phyloP scores from a whole-genome alignment of 2,113 vertebrate genomes.

The Rhinoptilus africanus region DNA sequence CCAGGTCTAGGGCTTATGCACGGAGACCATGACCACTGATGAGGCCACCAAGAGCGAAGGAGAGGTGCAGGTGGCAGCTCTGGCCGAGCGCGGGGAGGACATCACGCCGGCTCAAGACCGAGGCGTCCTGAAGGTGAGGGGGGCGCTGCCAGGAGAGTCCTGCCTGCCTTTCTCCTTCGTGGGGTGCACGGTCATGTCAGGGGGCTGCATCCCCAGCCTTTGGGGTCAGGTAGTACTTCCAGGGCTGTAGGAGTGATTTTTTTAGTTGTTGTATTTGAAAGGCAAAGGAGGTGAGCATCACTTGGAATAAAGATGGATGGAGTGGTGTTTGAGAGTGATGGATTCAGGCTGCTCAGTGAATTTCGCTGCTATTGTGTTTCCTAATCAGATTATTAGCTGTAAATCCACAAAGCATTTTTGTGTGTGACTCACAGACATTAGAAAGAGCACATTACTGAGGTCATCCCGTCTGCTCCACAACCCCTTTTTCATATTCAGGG shows the following conservation, averaged over 20 bases:
- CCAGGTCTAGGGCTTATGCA: conserved; percentile 2
- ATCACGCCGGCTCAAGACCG: conserved; percentile 83
- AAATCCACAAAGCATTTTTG: conserved; percentile 32
- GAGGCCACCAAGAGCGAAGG: conserved; percentile 78
- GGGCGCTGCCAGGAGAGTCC: background rate
- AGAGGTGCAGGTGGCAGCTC: conserved; percentile 68
- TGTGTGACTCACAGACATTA: conserved; percentile 18
- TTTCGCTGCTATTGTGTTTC: conserved; percentile 24
- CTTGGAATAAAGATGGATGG: background rate
- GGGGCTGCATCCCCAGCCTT: background rate
- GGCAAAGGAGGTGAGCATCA: background rate
- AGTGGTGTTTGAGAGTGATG: background rate
- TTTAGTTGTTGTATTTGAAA: background rate
- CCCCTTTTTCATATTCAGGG: background rate
- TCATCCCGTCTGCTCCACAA: background rate
- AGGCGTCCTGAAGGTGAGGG: conserved; percentile 89
- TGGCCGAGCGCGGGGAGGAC: conserved; percentile 82
- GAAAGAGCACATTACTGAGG: conserved; percentile 38
- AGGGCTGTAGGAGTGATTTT: background rate
- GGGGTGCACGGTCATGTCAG: accelerated
- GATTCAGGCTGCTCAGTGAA: background rate
- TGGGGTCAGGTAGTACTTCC: background rate
- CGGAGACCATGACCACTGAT: conserved; percentile 87
- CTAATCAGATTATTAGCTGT: conserved; percentile 34
- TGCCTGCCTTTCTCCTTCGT: background rate